These are phyloP conservation scores for Machimus rusticus DNA, from an alignment of 2,888 invertebrate genomes.

Conservation along the genomic window DNA sequence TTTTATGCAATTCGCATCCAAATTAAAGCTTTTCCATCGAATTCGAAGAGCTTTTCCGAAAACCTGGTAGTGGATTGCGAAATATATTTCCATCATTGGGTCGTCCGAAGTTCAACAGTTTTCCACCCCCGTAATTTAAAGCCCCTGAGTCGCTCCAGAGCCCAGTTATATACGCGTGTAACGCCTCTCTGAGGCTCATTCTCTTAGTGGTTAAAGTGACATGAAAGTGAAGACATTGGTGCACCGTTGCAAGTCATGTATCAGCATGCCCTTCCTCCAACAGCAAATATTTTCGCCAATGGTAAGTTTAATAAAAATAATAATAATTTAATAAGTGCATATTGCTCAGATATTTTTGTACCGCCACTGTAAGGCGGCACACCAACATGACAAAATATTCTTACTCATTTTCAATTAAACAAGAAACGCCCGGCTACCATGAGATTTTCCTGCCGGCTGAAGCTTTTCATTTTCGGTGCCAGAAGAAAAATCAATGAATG, in stretches of 20 bases:
- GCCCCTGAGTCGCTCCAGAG: not conserved
- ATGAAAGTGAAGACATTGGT: slow-evolving; percentile 63
- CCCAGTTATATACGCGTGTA: slow-evolving; percentile 57
- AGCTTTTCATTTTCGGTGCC: not conserved
- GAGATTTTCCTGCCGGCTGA: not conserved
- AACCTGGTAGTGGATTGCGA: not conserved
- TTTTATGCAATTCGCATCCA: not conserved
- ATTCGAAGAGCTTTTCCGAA: not conserved
- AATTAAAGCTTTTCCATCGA: not conserved
- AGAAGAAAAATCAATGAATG: slow-evolving; percentile 29
- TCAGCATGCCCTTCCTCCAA: slow-evolving; percentile 64
- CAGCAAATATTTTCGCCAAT: slow-evolving; percentile 61
- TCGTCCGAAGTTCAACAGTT: slow-evolving; percentile 5
- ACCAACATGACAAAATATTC: not conserved
- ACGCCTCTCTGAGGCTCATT: slow-evolving; percentile 58
- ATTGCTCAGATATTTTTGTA: not conserved
- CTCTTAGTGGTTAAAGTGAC: slow-evolving; percentile 64
- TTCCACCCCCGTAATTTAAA: slow-evolving; percentile 16
- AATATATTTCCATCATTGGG: not conserved
- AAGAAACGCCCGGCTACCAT: not conserved
- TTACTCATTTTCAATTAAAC: not conserved
- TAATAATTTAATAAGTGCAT: not conserved
- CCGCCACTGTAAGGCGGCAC: not conserved
- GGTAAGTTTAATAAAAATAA: slow-evolving; percentile 55
- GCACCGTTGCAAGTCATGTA: slow-evolving; percentile 63